Percentiles rank a stretch among this genome's conserved stretches.
Conservation (phyloP, 2,797 vertebrate species). For the Caiman crocodilus region DNA sequence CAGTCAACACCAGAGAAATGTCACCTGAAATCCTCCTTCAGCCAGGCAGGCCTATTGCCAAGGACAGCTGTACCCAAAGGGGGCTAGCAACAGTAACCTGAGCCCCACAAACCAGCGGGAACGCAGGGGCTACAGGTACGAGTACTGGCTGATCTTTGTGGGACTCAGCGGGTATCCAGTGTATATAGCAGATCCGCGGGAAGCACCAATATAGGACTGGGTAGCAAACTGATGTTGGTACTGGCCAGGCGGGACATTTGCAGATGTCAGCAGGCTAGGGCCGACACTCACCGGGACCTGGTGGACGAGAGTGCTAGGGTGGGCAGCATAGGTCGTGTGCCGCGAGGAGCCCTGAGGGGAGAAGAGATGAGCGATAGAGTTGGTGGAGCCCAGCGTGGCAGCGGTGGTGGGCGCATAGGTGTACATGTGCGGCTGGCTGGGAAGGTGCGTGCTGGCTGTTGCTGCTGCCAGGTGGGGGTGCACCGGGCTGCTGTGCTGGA, state of each 20-base stretch:
- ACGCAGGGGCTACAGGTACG: constrained; percentile 87
- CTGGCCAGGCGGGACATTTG: constrained; percentile 87
- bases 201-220: constrained; percentile 90
- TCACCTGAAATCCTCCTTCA: constrained; percentile 71
- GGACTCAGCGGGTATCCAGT: constrained; percentile 95
- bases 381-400: constrained; percentile 93
- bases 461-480: constrained; percentile 90
- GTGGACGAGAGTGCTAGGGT: constrained; percentile 93
- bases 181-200: constrained; percentile 90
- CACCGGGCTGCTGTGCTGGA: constrained; percentile 89
- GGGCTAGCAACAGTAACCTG: neutral
- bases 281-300: constrained; percentile 89
- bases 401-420: constrained; percentile 91
- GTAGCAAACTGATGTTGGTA: constrained; percentile 93
- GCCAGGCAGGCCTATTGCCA: constrained; percentile 60
- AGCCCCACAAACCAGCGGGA: neutral
- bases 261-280: constrained; percentile 86
- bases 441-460: constrained; percentile 84
- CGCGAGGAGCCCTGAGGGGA: constrained; percentile 88
- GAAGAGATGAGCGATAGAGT: constrained; percentile 93
- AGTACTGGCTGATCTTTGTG: constrained; percentile 95
- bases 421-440: constrained; percentile 90
- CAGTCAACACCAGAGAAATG: constrained; percentile 73
- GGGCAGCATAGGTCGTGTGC: constrained; percentile 85
- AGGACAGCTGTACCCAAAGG: constrained; percentile 22